Conservation (phyloP, 2,797 vertebrate species). For the Coregonus ussuriensis region DNA sequence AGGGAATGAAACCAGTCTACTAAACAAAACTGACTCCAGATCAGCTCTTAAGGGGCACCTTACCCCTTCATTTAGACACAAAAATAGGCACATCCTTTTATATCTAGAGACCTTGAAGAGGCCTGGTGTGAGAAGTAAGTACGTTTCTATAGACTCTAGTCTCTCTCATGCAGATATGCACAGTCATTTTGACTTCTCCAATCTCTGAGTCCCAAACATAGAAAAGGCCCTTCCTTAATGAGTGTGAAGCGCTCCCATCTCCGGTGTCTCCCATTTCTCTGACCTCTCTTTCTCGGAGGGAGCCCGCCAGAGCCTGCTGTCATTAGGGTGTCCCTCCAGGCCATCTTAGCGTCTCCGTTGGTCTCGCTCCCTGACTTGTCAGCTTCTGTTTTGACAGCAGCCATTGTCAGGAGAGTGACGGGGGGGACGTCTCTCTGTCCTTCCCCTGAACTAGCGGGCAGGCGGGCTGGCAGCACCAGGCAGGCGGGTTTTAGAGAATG, state of each 20-base stretch:
- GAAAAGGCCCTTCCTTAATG: not conserved
- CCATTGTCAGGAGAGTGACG: conserved; percentile 3
- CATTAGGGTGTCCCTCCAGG: not conserved
- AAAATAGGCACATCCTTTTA: not conserved
- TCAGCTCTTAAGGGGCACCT: not conserved
- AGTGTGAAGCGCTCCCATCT: not conserved
- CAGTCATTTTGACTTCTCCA: not conserved
- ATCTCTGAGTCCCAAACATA: not conserved
- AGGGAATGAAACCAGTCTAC: too few relatives aligned
- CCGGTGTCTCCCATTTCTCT: not conserved
- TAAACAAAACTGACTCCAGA: not conserved
- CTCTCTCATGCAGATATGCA: not conserved
- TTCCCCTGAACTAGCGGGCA: not conserved
- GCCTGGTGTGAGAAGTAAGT: too few relatives aligned
- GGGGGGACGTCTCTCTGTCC: not conserved
- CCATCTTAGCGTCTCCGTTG: not conserved
- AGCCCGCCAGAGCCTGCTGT: not conserved
- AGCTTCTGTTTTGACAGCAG: conserved; percentile 2
- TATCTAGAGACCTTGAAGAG: not conserved
- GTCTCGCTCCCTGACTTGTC: not conserved
- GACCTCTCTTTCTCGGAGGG: not conserved
- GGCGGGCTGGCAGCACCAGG: not conserved
- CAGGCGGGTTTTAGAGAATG: not conserved
- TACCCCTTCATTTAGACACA: not conserved
- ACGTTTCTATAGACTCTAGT: not conserved